Conservation (phyloP, 2,113 vertebrate genomes). For the Illadopsis cleaveri region DNA sequence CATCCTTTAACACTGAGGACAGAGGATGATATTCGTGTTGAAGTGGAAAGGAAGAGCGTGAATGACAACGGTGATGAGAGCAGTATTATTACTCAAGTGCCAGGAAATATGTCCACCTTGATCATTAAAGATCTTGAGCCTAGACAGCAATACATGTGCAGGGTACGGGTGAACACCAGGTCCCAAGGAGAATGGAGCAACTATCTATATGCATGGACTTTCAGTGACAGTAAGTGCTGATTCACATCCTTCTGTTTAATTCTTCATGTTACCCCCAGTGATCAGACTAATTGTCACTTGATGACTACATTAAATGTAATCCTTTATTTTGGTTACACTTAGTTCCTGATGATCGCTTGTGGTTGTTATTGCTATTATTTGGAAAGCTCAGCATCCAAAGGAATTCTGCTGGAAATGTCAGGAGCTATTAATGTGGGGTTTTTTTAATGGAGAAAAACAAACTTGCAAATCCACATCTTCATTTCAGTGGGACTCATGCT, state of each 20-base stretch:
- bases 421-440: not conserved
- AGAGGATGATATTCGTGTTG: conserved; percentile 78
- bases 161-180: conserved; percentile 77
- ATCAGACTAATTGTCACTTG: not conserved
- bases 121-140: conserved; percentile 75
- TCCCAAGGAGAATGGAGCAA: conserved; percentile 80
- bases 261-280: not conserved
- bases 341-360: not conserved
- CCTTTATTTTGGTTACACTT: not conserved
- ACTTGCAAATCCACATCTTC: not conserved
- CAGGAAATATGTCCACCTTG: conserved; percentile 75
- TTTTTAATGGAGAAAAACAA: not conserved
- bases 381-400: not conserved
- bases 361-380: not conserved
- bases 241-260: not conserved
- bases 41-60: conserved; percentile 75
- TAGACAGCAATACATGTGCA: conserved; percentile 81
- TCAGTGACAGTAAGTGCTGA: conserved; percentile 81
- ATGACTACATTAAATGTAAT: not conserved
- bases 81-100: conserved; percentile 63
- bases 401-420: not conserved
- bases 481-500: not conserved
- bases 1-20: conserved; percentile 69
- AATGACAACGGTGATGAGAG: conserved; percentile 38
- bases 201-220: conserved; percentile 82